phyloP scores from a whole-genome alignment of 2,888 invertebrate species.

The Campopleginae sp. region DNA sequence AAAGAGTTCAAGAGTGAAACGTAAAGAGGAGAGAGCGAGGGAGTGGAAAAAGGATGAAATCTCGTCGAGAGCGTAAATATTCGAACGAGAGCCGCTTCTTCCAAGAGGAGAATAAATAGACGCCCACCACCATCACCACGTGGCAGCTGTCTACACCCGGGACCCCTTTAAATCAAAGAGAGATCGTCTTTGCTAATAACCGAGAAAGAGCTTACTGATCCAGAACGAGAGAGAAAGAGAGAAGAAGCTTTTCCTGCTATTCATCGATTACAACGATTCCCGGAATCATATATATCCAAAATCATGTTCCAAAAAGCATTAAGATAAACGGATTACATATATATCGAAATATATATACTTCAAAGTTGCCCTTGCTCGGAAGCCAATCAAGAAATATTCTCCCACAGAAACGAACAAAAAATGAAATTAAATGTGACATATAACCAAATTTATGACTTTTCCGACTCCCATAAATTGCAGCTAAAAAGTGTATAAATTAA shows the following conservation, averaged over 20 bases:
- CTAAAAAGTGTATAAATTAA: constrained; percentile 7
- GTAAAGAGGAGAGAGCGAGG: constrained; percentile 56
- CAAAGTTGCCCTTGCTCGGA: constrained; percentile 5
- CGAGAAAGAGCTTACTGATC: constrained; percentile 68
- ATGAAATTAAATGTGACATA: constrained; percentile 30
- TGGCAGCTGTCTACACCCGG: constrained; percentile 77
- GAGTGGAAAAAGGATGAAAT: constrained; percentile 43
- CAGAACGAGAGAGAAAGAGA: constrained; percentile 45
- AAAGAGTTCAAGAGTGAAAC: constrained; percentile 64
- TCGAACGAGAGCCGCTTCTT: constrained; percentile 72
- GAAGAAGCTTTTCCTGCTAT: constrained; percentile 61
- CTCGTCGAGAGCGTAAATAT: constrained; percentile 70
- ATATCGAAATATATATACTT: constrained; percentile 14
- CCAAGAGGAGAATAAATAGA: constrained; percentile 78
- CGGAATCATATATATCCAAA: constrained; percentile 61
- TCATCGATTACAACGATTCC: constrained; percentile 68
- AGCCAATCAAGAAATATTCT: constrained; percentile 19
- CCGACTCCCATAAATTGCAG: background rate
- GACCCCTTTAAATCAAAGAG: constrained; percentile 75
- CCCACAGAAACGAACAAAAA: background rate
- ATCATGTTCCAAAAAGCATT: constrained; percentile 45
- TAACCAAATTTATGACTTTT: background rate
- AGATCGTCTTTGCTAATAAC: constrained; percentile 75
- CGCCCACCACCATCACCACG: constrained; percentile 71
- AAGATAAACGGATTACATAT: constrained; percentile 34